phyloP scores from a whole-genome alignment of 2,113 vertebrate genomes.

The Nothoprocta perdicaria region DNA sequence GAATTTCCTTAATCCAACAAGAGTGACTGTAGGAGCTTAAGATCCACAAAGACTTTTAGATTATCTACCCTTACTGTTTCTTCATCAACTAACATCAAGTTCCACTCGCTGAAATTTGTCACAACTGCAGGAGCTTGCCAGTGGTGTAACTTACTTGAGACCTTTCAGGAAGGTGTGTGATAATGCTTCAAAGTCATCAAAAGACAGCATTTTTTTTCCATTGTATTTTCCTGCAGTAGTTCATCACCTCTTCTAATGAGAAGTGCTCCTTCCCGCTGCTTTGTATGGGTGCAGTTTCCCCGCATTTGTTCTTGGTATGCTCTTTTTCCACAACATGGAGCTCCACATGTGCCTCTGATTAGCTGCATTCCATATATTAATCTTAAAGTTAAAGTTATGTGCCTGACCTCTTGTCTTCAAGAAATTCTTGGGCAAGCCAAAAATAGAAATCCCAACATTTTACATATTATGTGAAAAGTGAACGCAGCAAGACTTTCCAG shows the following conservation, averaged over 20 bases:
- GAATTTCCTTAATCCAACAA: background rate
- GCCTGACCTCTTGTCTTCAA: background rate
- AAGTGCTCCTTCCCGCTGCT: background rate
- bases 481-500: background rate
- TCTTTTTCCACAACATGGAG: background rate
- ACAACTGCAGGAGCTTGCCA: background rate
- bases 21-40: background rate
- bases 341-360: background rate
- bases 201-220: background rate
- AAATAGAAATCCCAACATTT: background rate
- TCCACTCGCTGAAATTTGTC: background rate
- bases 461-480: background rate
- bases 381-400: background rate
- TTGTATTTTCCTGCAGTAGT: background rate
- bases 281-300: background rate
- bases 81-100: background rate
- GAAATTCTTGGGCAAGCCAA: background rate
- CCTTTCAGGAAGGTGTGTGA: background rate
- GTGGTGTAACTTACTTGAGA: background rate
- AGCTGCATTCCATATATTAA: background rate
- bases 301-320: fast-evolving
- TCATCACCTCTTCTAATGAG: background rate
- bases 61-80: background rate
- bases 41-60: background rate
- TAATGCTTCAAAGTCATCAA: background rate